Evolutionary conservation across 1,140 invertebrate genomes (phyloP).

Genomic region (Chelonus insularis): DNA sequence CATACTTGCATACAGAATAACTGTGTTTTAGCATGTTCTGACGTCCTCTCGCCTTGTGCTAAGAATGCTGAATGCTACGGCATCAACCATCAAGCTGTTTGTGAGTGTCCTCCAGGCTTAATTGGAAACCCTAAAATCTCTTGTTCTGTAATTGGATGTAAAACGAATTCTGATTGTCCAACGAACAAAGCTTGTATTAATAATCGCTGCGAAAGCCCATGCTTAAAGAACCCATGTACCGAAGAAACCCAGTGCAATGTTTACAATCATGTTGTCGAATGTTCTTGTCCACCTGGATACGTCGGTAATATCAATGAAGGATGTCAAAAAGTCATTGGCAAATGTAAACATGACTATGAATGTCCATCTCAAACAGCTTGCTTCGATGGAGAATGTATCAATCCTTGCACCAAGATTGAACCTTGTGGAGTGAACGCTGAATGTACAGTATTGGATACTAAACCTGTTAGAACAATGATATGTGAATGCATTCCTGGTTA

Average conservation of each 20-base stretch:
- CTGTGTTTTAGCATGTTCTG: slow-evolving; percentile 77
- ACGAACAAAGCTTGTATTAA: slow-evolving; percentile 78
- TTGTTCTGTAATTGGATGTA: slow-evolving; percentile 77
- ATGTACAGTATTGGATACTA: slow-evolving; percentile 79
- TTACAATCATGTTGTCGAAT: slow-evolving; percentile 75
- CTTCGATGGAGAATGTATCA: slow-evolving; percentile 77
- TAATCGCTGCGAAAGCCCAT: slow-evolving; percentile 77
- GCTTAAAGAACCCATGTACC: slow-evolving; percentile 70
- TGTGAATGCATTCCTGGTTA: slow-evolving; percentile 86
- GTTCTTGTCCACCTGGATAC: slow-evolving; percentile 78
- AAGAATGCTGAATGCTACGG: slow-evolving; percentile 74
- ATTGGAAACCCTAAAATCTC: slow-evolving; percentile 78
- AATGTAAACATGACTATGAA: slow-evolving; percentile 77
- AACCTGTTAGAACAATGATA: slow-evolving; percentile 83
- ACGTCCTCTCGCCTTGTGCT: slow-evolving; percentile 70
- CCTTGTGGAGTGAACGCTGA: slow-evolving; percentile 82
- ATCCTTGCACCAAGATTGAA: slow-evolving; percentile 78
- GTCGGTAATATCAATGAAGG: slow-evolving; percentile 68
- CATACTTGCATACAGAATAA: slow-evolving; percentile 77
- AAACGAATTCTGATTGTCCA: slow-evolving; percentile 75
- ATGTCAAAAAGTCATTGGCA: slow-evolving; percentile 66
- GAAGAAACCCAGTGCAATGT: slow-evolving; percentile 73
- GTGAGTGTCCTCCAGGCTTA: slow-evolving; percentile 78
- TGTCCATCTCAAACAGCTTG: slow-evolving; percentile 84
- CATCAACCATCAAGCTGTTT: slow-evolving; percentile 75